Percentiles rank a stretch among this genome's conserved stretches.
phyloP scores from a whole-genome alignment of 2,113 vertebrate species.

The Cnemophilus loriae region DNA sequence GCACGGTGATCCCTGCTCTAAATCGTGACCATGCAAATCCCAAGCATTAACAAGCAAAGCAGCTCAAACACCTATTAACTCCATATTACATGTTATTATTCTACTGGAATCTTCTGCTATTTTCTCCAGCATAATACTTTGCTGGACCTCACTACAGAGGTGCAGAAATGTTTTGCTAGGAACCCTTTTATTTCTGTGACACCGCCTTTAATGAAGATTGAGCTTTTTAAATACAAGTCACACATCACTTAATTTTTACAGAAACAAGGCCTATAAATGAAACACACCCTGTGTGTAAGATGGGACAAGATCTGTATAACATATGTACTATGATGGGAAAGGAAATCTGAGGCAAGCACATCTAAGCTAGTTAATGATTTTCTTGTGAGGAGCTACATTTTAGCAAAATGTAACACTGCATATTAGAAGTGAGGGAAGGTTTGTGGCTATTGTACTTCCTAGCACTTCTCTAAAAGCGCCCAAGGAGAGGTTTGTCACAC shows the following conservation, averaged over 20 bases:
- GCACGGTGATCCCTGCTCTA: neutral
- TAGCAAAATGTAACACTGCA: neutral
- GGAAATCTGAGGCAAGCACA: neutral
- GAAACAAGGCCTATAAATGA: neutral
- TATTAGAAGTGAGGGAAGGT: neutral
- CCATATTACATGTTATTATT: neutral
- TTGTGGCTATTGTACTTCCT: neutral
- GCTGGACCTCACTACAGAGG: neutral
- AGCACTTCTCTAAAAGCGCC: neutral
- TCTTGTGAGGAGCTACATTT: neutral
- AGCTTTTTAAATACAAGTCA: neutral
- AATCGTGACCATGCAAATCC: neutral
- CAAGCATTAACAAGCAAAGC: neutral
- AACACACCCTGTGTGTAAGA: neutral
- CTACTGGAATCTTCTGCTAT: neutral
- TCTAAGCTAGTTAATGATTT: neutral
- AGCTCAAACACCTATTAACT: neutral
- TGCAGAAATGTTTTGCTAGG: neutral
- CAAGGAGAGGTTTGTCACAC: neutral
- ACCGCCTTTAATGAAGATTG: neutral
- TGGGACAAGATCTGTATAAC: neutral
- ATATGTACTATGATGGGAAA: fast-evolving
- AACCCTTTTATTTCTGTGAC: neutral
- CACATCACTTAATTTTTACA: neutral
- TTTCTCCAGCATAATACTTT: neutral